These are phyloP conservation scores for Agapostemon virescens DNA, from an alignment of 2,888 invertebrate species.

Conservation along the genomic window DNA sequence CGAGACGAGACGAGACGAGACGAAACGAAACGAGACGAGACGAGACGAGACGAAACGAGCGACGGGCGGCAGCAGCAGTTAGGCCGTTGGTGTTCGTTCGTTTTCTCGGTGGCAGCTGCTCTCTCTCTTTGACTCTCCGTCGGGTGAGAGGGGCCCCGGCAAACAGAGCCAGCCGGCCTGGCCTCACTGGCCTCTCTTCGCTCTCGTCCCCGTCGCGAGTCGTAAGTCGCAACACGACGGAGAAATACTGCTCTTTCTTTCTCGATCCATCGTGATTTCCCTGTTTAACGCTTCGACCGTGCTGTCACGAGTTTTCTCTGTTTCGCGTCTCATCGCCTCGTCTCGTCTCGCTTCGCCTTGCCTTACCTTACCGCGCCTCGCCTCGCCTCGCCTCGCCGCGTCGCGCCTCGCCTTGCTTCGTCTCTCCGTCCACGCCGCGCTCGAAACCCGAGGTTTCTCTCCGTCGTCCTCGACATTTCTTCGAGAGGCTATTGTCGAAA, in stretches of 20 bases:
- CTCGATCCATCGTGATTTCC: constrained; percentile 20
- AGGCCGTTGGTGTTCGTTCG: constrained; percentile 58
- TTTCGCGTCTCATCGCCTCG: neutral
- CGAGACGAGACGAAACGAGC: constrained; percentile 34
- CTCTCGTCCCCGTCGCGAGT: constrained; percentile 54
- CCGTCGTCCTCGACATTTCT: constrained; percentile 1
- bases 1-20: neutral
- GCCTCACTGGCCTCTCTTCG: constrained; percentile 59
- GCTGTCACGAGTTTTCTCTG: constrained; percentile 13
- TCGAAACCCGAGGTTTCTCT: neutral
- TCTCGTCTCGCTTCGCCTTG: neutral
- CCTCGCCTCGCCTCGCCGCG: neutral
- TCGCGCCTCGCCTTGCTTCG: neutral
- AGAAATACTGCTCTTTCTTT: constrained; percentile 62
- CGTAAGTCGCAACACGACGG: constrained; percentile 55
- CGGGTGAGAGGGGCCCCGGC: constrained; percentile 69
- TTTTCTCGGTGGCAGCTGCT: constrained; percentile 71
- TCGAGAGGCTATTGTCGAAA: constrained; percentile 6
- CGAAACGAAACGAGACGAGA: neutral
- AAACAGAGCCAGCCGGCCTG: constrained; percentile 65
- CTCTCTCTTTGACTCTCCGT: constrained; percentile 62
- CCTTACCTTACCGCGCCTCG: neutral
- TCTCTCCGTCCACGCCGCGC: neutral
- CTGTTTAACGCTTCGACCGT: neutral
- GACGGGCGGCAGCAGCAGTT: constrained; percentile 67